Percentiles rank a stretch among this genome's conserved stretches.
phyloP scores from a whole-genome alignment of 1,140 invertebrate genomes.

The Macrobrachium rosenbergii region DNA sequence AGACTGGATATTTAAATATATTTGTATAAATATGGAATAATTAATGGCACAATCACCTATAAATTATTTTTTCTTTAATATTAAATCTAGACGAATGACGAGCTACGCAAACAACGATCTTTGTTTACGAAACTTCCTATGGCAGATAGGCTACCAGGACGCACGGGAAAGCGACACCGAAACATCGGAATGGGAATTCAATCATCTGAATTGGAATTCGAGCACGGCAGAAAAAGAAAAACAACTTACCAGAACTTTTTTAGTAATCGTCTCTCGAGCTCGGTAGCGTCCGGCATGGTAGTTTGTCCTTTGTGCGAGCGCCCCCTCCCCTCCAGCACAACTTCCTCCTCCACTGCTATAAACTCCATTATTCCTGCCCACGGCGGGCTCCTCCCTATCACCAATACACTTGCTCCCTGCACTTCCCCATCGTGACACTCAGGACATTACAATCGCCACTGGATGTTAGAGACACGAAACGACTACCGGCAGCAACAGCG shows the following conservation, averaged over 20 bases:
- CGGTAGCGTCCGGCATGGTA: slow-evolving; percentile 87
- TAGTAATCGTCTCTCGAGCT: slow-evolving; percentile 91
- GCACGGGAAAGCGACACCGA: not conserved
- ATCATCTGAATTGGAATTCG: not conserved
- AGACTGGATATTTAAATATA: no score
- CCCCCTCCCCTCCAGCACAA: slow-evolving; percentile 36
- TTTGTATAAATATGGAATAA: no score
- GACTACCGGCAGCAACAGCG: not conserved
- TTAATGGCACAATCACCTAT: no score
- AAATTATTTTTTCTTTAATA: no score
- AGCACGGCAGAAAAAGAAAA: not conserved
- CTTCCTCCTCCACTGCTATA: slow-evolving; percentile 15
- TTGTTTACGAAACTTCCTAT: no score
- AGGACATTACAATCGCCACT: slow-evolving; percentile 47
- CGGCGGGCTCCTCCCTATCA: slow-evolving; percentile 33
- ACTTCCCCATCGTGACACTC: slow-evolving; percentile 53
- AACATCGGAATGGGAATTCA: not conserved
- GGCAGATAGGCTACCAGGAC: no score
- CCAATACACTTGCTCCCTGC: slow-evolving; percentile 57
- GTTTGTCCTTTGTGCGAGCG: slow-evolving; percentile 69
- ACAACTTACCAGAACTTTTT: slow-evolving; percentile 90
- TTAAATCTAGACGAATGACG: no score
- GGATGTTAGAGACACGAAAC: not conserved
- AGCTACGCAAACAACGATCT: no score
- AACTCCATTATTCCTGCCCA: slow-evolving; percentile 54